These are phyloP conservation scores for Strix uralensis DNA, from an alignment of 2,113 vertebrate species.

Conservation along the genomic window DNA sequence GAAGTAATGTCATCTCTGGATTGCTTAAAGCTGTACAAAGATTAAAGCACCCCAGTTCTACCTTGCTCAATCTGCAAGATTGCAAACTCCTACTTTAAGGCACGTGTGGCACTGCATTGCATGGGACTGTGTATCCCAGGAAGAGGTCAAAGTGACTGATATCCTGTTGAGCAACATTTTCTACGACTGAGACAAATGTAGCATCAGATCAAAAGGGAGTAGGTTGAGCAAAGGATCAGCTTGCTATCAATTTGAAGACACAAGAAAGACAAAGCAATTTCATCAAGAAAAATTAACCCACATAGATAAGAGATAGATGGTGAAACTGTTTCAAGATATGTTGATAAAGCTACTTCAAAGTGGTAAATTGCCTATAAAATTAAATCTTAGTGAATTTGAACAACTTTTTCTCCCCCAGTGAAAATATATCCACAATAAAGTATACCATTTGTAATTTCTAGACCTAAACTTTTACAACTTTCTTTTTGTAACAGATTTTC, in stretches of 20 bases:
- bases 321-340: not conserved
- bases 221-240: constrained; percentile 40
- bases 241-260: constrained; percentile 46
- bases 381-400: not conserved
- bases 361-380: not conserved
- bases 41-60: constrained; percentile 36
- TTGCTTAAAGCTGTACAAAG: constrained; percentile 59
- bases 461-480: not conserved
- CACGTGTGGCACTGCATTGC: constrained; percentile 15
- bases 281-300: constrained; percentile 53
- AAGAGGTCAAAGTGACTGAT: constrained; percentile 62
- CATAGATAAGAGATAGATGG: constrained; percentile 18
- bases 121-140: constrained; percentile 42
- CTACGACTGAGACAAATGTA: constrained; percentile 56
- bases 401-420: not conserved
- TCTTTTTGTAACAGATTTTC: not conserved
- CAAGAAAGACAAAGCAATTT: constrained; percentile 59
- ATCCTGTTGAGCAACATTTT: constrained; percentile 71
- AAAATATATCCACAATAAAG: not conserved
- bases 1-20: not conserved
- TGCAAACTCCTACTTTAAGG: constrained; percentile 26
- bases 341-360: not conserved
- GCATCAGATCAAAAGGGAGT: constrained; percentile 62
- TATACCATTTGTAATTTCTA: not conserved
- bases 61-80: constrained; percentile 57